phyloP scores from a whole-genome alignment of 92 coral and sea anemone genomes.

The Epizoanthus illoricatus region DNA sequence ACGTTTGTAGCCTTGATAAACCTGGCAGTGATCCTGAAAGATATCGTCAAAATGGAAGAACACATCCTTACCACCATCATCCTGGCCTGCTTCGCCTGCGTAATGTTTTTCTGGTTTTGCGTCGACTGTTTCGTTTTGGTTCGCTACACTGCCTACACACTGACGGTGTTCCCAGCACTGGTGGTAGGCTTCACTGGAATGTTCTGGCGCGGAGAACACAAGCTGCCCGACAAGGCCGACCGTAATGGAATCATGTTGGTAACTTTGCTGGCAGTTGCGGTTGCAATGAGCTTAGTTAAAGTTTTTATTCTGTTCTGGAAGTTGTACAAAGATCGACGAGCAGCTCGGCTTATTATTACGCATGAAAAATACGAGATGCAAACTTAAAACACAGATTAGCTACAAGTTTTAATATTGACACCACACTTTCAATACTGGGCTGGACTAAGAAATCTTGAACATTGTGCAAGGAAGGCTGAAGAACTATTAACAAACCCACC shows the following conservation, averaged over 20 bases:
- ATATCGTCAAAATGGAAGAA: slow-evolving; percentile 70
- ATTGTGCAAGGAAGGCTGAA: not conserved
- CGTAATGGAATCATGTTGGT: slow-evolving; percentile 72
- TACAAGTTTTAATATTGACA: not conserved
- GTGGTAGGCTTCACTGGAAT: slow-evolving; percentile 79
- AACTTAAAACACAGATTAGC: not conserved
- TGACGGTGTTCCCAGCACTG: slow-evolving; percentile 76
- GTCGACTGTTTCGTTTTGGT: slow-evolving; percentile 76
- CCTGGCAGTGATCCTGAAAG: slow-evolving; percentile 65
- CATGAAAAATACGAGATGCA: slow-evolving; percentile 54
- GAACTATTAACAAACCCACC: slow-evolving; percentile 3
- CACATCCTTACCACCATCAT: slow-evolving; percentile 68
- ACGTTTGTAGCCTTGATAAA: slow-evolving; percentile 65
- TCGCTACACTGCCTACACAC: slow-evolving; percentile 59
- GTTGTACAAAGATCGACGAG: slow-evolving; percentile 54
- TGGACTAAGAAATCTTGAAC: not conserved
- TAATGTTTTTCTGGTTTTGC: slow-evolving; percentile 78
- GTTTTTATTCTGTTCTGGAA: slow-evolving; percentile 63
- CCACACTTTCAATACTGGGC: too few relatives aligned
- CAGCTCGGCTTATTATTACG: slow-evolving; percentile 42
- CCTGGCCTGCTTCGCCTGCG: slow-evolving; percentile 64
- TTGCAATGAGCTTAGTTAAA: slow-evolving; percentile 64
- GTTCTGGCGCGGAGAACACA: slow-evolving; percentile 46
- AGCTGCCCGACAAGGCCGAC: slow-evolving; percentile 55
- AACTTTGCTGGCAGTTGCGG: slow-evolving; percentile 63